Conservation (phyloP, 2,797 vertebrate genomes). For the Lacerta bilineata region DNA sequence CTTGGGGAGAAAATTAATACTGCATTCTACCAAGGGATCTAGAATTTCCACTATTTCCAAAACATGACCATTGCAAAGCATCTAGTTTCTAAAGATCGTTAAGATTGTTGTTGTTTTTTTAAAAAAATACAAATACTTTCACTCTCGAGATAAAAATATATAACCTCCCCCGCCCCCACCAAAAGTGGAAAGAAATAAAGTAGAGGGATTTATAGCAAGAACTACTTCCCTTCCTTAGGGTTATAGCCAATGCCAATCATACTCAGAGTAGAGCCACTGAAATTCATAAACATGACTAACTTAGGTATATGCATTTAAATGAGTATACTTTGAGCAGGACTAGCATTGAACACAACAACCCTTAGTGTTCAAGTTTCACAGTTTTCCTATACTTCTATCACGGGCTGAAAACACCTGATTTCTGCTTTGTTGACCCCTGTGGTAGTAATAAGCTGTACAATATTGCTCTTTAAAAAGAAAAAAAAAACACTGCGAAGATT, state of each 20-base stretch:
- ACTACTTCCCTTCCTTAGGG: slow-evolving; percentile 42
- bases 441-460: not conserved
- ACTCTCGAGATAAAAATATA: slow-evolving; percentile 79
- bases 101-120: slow-evolving; percentile 75
- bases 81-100: slow-evolving; percentile 59
- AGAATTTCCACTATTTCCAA: slow-evolving; percentile 68
- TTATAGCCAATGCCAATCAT: no score
- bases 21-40: slow-evolving; percentile 64
- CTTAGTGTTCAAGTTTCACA: slow-evolving; percentile 51
- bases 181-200: slow-evolving; percentile 73
- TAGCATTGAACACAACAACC: no score
- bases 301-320: no score
- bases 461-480: not conserved
- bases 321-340: no score
- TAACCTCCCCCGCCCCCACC: slow-evolving; percentile 63
- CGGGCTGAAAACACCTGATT: not conserved
- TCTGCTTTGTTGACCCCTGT: not conserved
- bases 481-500: not conserved
- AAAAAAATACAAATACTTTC: slow-evolving; percentile 79
- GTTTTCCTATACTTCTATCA: slow-evolving; percentile 40
- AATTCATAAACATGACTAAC: no score
- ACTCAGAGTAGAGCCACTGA: no score
- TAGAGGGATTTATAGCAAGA: slow-evolving; percentile 68
- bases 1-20: slow-evolving; percentile 46
- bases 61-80: slow-evolving; percentile 50